Evolutionary conservation across 2,888 invertebrate species (phyloP), one percentile per base, ranked within the genome.

Genomic region (Parapristionchus giblindavisi): DNA sequence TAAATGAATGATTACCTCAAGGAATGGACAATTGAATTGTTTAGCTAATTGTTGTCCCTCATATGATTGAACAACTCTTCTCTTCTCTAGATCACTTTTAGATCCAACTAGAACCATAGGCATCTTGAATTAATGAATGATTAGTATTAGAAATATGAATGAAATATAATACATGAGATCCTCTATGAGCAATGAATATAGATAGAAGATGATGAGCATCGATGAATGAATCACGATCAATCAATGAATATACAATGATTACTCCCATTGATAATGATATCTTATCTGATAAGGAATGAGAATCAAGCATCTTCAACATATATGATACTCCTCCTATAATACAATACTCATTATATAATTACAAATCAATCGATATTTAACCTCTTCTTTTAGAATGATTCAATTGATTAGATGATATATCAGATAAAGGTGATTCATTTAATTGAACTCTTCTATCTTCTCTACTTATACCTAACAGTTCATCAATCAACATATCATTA

Each of bases 71-170:
- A 72, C 72, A 21, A 58, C 36, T 72, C 72, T 58, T 32, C 48
- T 58, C 29, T 72, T 72, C 43, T 40, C 60, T 5, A 72, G 60
- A 48, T 72, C 72, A 60, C 58, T 60, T 60, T 72, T 72, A 40
- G 72, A 24, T 6, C 72, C 60, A 21, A 72, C 58, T 2, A 72
- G 8, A 43, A 72, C 54, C 21, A 72, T 58, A 6, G 72, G 72
- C 40, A 58, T 34, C 72, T 72, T 1, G 54, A 54, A 11, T n/a
- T 8, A 51, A 43, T 48, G 3, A 48, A 24, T 48, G 5, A 40
- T n/a, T 24, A 3, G 34, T n/a, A 54, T 6, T 29, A n/a, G n/a
- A 6, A 21, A 27, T 38, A n/a, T 63, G 29, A n/a, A 17, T 43
- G n/a, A 40, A 36, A 43, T 40, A 36, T 40, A 56, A 2, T 29